Evolutionary conservation across 2,888 invertebrate genomes (phyloP), one percentile per base, ranked within the genome.

Genomic region (Torymus tubicola): DNA sequence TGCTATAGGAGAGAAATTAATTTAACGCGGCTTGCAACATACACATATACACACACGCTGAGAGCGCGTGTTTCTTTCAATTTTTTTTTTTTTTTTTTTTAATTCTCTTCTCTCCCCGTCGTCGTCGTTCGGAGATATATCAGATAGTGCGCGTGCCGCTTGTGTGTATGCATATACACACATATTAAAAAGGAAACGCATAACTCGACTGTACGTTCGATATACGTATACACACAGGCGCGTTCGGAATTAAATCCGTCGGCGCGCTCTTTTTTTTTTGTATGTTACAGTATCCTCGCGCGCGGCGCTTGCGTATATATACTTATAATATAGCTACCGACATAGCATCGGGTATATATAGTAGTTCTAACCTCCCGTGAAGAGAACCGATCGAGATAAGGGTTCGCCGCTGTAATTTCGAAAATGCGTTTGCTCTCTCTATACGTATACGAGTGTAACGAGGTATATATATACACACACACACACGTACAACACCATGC

Each of bases 401-500:
- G 21, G 13, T 53, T 13, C 13, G 13, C 24, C 55, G 53, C 11
- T n/a, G 55, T 63, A 73, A 57, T 57, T 55, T 42, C 64, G 57
- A 73, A 73, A 73, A 73, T 73, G 53, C 64, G 72, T 2, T 2
- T 50, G 18, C 11, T 52, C 50, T 31, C 67, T 58, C 21, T 58
- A 12, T 42, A 21, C 53, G 4, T n/a, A 50, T 14, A 14, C 21
- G 31, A 31, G 31, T 52, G 74, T 75, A 75, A 75, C 67, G 52
- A 60, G 12, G 75, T 67, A 57, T 50, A 65, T 65, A 64, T 73
- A 64, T n/a, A n/a, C n/a, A n/a, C n/a, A n/a, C n/a, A n/a, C n/a
- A n/a, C n/a, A n/a, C n/a, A n/a, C 21, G 2, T 21, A 21, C 21
- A 42, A 42, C 42, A 42, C 42, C 42, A 42, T 8, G 42, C 42